Base-by-base conservation (phyloP, 2,797 vertebrate species). In the Notolepis coatsorum region DNA sequence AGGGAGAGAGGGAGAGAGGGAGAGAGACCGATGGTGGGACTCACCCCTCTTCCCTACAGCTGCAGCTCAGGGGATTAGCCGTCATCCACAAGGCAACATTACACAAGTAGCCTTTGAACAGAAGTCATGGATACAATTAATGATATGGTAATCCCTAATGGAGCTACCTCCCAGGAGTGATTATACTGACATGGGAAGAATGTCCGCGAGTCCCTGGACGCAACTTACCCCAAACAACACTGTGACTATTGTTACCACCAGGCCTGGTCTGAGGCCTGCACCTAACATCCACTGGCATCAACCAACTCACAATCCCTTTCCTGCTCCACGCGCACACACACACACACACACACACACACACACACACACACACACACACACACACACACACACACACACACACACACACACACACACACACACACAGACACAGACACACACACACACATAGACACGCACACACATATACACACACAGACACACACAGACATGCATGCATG, bases 61-160 rank as follows among this genome's bases (percentile, higher is more conserved):
- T 99, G 97, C 96, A 91, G 94, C 95, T 96, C 94, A 96, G 95
- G 92, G 97, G 97, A 99, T 99, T 99, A 99, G 85, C 91, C 93
- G 94, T 96, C 97, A 95, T 96, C 95, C 96, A 95, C 96, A 97
- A 96, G 95, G 96, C 96, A 96, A 99, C 97, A 98, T 97, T 96
- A 96, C 97, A 97, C 96, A 98, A 99, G 96, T 97, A 95, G 95
- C 94, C 96, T 99, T 99, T 98, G 97, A 99, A 99, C 96, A 99
- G 97, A 99, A 99, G 97, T 98, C 97, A 99, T 96, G 96, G 97
- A 96, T 97, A 95, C 96, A 97, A 98, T 98, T 98, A 99, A 99
- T 99, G 97, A 99, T 96, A 98, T 99, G 97, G 95, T 99, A 99
- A 99, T 99, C 97, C 97, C 93, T 95, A 95, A 97, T 96, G 95